A percentile compares a stretch with the other conserved stretches of the same genome.
phyloP scores from a whole-genome alignment of 2,888 invertebrate species.

The Galeopsomyia nigrocyanea region DNA sequence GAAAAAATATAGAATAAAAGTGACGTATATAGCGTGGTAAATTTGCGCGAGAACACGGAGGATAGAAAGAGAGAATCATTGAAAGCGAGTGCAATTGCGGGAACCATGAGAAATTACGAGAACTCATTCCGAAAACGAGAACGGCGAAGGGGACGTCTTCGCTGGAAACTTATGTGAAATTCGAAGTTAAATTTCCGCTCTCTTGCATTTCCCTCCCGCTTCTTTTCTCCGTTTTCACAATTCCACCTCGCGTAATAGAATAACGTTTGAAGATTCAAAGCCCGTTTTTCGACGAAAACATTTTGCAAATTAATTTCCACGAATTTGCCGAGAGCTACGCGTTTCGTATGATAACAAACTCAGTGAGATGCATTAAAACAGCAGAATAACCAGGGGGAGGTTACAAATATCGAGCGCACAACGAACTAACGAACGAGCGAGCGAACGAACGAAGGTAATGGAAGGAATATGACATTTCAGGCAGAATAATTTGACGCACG shows the following conservation, averaged over 20 bases:
- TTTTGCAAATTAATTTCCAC: too few relatives aligned
- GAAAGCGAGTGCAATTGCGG: constrained; percentile 50
- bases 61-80: constrained; percentile 32
- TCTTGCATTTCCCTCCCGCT: constrained; percentile 18
- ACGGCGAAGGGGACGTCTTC: constrained; percentile 44
- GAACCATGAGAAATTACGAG: constrained; percentile 53
- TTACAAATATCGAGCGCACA: constrained; percentile 7
- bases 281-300: too few relatives aligned
- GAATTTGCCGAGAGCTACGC: too few relatives aligned
- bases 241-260: not conserved
- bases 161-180: constrained; percentile 60
- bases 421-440: not conserved
- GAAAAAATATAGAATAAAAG: constrained; percentile 2
- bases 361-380: not conserved
- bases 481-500: constrained; percentile 39
- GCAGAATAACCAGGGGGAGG: not conserved
- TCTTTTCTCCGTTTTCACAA: not conserved
- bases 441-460: constrained; percentile 9
- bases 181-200: constrained; percentile 60
- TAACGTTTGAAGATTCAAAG: constrained; percentile 8
- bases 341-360: not conserved
- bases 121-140: constrained; percentile 24
- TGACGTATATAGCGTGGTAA: not conserved
- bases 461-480: constrained; percentile 30
- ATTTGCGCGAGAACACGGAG: constrained; percentile 11